Evolutionary conservation across 2,797 vertebrate genomes (phyloP).

Genomic region (Poecilia gillii): DNA sequence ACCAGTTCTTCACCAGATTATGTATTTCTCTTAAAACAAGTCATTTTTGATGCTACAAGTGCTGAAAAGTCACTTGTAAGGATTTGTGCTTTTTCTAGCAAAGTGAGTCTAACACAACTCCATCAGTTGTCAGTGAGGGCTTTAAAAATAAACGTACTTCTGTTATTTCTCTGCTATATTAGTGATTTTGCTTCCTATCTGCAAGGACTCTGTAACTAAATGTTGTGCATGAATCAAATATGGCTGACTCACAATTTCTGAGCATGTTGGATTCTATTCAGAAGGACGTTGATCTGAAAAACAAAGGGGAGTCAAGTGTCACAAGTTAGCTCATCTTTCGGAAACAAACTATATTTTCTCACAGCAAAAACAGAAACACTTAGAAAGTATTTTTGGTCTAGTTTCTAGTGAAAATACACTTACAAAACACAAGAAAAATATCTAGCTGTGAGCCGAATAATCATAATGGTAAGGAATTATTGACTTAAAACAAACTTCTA

Average conservation of each 20-base stretch:
- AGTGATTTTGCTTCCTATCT: conserved; percentile 9
- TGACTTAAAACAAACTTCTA: no score
- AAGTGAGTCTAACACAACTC: neutral
- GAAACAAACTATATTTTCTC: neutral
- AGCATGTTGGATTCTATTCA: conserved; percentile 89
- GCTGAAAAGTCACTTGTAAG: no score
- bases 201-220: neutral
- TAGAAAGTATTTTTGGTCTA: no score
- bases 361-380: no score
- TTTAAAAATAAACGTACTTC: neutral
- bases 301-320: neutral
- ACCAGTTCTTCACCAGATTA: no score
- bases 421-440: no score
- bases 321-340: neutral
- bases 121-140: neutral
- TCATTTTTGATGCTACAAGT: no score
- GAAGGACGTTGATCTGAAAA: conserved; percentile 87
- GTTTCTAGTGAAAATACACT: no score
- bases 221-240: neutral
- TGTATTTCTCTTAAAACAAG: no score
- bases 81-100: no score
- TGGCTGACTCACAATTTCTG: conserved; percentile 89
- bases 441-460: no score
- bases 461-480: no score
- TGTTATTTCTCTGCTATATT: neutral